These are phyloP conservation scores for Clavelina lepadiformis DNA, from an alignment of 23 tunicate genomes.

Conservation along the genomic window DNA sequence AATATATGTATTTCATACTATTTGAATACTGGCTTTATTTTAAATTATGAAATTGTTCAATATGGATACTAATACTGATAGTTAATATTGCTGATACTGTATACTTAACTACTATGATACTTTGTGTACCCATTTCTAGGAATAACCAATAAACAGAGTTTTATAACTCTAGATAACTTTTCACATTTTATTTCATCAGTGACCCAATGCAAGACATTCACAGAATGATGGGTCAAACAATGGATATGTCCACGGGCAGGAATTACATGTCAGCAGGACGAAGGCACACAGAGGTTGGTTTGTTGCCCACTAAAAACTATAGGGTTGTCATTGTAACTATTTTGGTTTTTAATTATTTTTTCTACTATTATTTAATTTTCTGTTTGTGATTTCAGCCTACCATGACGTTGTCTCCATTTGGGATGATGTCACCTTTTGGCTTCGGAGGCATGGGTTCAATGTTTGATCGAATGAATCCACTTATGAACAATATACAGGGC, in stretches of 20 bases:
- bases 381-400: not conserved
- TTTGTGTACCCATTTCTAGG: no score
- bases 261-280: slow-evolving; percentile 13
- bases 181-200: slow-evolving; percentile 2
- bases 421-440: slow-evolving; percentile 2
- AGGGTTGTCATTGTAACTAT: not conserved
- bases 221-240: not conserved
- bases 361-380: not conserved
- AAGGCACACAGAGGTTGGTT: slow-evolving; percentile 31
- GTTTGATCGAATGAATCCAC: slow-evolving; percentile 29
- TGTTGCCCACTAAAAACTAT: not conserved
- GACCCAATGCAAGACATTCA: slow-evolving; percentile 21
- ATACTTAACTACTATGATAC: no score
- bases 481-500: slow-evolving; percentile 33
- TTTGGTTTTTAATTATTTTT: not conserved
- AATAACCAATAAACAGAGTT: no score
- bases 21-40: no score
- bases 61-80: no score
- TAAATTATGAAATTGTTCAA: no score
- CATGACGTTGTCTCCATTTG: slow-evolving; percentile 44
- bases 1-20: no score
- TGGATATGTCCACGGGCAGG: no score
- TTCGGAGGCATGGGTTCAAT: slow-evolving; percentile 25
- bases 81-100: no score
- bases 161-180: no score